phyloP scores from a whole-genome alignment of 2,888 invertebrate genomes.

The Acanthosepion esculentum region DNA sequence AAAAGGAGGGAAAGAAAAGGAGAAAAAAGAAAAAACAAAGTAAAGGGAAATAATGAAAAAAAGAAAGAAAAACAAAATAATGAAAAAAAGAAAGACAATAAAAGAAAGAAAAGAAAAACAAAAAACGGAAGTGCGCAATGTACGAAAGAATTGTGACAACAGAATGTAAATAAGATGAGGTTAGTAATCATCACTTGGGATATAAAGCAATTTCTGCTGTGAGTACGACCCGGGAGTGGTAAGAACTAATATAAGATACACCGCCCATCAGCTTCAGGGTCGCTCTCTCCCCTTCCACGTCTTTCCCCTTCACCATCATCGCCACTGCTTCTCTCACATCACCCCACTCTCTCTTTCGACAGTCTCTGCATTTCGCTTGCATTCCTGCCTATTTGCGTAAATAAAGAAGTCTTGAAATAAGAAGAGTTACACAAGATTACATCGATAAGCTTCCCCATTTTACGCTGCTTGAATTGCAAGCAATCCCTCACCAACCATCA shows the following conservation, averaged over 20 bases:
- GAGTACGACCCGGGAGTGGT: neutral
- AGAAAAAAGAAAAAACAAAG: neutral
- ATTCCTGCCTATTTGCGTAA: neutral
- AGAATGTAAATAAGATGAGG: neutral
- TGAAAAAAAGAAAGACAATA: neutral
- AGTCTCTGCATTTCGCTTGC: neutral
- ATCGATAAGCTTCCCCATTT: neutral
- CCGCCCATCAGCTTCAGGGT: neutral
- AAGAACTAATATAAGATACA: neutral
- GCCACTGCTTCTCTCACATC: neutral
- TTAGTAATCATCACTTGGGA: conserved; percentile 13
- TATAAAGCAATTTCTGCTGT: neutral
- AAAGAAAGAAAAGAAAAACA: no score
- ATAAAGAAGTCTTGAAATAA: neutral
- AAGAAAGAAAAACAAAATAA: neutral
- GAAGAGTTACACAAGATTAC: neutral
- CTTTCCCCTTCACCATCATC: neutral
- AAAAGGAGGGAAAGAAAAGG: no score
- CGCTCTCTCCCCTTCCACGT: neutral
- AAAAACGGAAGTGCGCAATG: neutral
- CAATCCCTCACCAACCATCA: no score
- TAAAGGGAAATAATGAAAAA: neutral
- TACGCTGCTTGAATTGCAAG: neutral
- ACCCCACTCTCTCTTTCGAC: neutral
- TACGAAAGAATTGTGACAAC: neutral